Evolutionary conservation across 2,888 invertebrate species (phyloP).

Genomic region (Auanema freiburgensis): DNA sequence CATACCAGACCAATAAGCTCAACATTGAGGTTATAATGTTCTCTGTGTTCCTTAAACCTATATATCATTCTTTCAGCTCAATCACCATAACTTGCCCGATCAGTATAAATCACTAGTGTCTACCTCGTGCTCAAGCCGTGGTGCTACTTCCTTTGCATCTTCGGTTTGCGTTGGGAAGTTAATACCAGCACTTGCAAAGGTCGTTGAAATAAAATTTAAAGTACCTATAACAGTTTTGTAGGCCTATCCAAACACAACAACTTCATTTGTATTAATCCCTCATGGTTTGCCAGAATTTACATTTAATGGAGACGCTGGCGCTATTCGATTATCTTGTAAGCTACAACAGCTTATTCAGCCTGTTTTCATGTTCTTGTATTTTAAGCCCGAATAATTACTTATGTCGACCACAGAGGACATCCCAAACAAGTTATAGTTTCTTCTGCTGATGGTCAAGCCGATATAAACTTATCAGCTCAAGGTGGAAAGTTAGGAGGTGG

Average conservation of each 20-base stretch:
- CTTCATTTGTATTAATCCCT: constrained; percentile 57
- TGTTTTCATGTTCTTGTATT: not conserved
- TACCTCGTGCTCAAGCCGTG: constrained; percentile 42
- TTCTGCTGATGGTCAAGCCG: constrained; percentile 58
- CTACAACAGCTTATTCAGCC: not conserved
- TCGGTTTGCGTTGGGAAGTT: constrained; percentile 43
- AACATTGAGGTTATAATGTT: constrained; percentile 43
- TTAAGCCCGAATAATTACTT: constrained; percentile 58
- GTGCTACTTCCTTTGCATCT: constrained; percentile 10
- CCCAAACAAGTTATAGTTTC: constrained; percentile 51
- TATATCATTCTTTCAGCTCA: constrained; percentile 31
- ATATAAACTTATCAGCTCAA: constrained; percentile 48
- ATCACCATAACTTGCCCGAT: constrained; percentile 40
- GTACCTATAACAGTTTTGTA: constrained; percentile 19
- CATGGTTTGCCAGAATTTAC: constrained; percentile 58
- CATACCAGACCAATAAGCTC: constrained; percentile 56
- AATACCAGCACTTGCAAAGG: constrained; percentile 41
- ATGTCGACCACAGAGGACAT: constrained; percentile 37
- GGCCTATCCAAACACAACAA: constrained; percentile 55
- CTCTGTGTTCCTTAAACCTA: not conserved
- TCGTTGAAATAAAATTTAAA: no score
- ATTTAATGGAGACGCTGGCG: constrained; percentile 53
- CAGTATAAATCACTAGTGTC: constrained; percentile 50
- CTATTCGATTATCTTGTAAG: constrained; percentile 54
- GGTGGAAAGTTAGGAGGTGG: constrained; percentile 50